Conservation (phyloP, 2,113 vertebrate species). For the Amazona guildingii region DNA sequence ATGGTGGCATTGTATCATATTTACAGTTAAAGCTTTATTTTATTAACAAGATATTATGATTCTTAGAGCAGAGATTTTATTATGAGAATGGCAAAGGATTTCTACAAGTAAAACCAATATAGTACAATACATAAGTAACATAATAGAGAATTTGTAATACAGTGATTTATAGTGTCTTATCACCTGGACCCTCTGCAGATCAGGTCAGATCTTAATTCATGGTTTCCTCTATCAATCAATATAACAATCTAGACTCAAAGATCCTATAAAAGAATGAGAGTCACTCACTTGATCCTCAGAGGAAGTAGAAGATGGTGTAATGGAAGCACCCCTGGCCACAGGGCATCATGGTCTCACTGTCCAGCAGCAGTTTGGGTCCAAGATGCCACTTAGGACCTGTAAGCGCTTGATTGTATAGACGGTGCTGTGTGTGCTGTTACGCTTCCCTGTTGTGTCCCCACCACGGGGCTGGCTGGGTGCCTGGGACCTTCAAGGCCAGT, state of each 20-base stretch:
- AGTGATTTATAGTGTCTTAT: neutral
- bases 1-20: neutral
- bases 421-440: neutral
- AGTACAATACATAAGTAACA: neutral
- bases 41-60: neutral
- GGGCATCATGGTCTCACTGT: neutral
- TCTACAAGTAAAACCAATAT: neutral
- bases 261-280: fast-evolving
- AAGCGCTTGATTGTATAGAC: neutral
- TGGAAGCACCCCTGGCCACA: neutral
- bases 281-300: neutral
- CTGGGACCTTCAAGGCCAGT: neutral
- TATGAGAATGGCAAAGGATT: neutral
- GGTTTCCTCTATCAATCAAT: neutral
- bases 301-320: neutral
- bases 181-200: neutral
- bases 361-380: neutral
- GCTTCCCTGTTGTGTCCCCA: neutral
- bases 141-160: neutral
- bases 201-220: neutral
- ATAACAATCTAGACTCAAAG: neutral
- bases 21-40: neutral
- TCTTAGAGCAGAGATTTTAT: neutral
- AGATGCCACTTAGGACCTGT: neutral
- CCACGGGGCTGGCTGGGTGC: fast-evolving